A percentile compares a stretch with the other conserved stretches of the same genome.
Evolutionary conservation across 2,797 vertebrate genomes (phyloP).

Genomic region (Octomys mimax): DNA sequence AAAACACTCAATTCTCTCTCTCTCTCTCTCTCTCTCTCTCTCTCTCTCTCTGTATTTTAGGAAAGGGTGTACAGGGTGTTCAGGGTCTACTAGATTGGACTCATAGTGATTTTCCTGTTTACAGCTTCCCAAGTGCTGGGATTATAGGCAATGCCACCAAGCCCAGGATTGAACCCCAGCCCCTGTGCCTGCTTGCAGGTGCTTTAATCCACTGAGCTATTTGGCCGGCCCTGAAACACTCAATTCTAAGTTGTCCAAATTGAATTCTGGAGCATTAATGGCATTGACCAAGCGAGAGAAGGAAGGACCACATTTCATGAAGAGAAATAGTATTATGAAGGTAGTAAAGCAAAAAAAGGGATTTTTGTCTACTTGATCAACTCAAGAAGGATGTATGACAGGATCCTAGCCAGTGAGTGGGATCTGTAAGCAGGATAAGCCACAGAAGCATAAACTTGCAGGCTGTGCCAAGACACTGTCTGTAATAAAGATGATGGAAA

Average conservation of each 20-base stretch:
- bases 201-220: too few relatives aligned
- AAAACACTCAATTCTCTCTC: not conserved
- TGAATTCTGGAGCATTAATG: not conserved
- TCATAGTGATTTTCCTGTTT: too few relatives aligned
- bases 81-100: too few relatives aligned
- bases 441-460: not conserved
- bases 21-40: not conserved
- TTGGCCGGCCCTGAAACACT: not conserved
- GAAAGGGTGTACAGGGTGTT: too few relatives aligned
- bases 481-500: constrained; percentile 27
- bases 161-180: too few relatives aligned
- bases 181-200: too few relatives aligned
- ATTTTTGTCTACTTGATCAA: constrained; percentile 45
- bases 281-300: not conserved
- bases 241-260: not conserved
- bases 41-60: too few relatives aligned
- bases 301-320: not conserved
- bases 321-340: not conserved
- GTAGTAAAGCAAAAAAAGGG: not conserved
- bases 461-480: not conserved
- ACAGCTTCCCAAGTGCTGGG: too few relatives aligned
- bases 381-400: not conserved
- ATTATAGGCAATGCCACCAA: too few relatives aligned
- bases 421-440: not conserved
- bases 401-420: not conserved